phyloP scores from a whole-genome alignment of 2,113 vertebrate species.

The Macquaria ambigua region DNA sequence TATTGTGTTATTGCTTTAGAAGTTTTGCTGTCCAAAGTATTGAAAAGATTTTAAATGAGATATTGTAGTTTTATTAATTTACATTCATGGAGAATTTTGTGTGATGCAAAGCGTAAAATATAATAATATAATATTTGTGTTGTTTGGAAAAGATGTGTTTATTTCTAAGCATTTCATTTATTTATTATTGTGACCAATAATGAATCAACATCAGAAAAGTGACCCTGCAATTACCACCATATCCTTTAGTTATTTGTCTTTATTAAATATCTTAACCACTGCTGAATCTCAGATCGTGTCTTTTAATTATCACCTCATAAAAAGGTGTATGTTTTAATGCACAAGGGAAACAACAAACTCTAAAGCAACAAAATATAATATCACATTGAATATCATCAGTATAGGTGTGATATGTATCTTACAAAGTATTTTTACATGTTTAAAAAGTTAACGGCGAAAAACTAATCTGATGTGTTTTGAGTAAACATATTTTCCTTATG shows the following conservation, averaged over 20 bases:
- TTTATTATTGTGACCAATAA: slow-evolving; percentile 45
- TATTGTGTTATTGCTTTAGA: not conserved
- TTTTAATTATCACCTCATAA: slow-evolving; percentile 94
- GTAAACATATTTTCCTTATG: not conserved
- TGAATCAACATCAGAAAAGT: slow-evolving; percentile 55
- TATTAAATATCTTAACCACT: slow-evolving; percentile 79
- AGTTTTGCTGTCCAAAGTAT: too few relatives aligned
- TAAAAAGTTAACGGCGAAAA: not conserved
- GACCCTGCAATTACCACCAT: slow-evolving; percentile 51
- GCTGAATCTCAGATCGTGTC: slow-evolving; percentile 84
- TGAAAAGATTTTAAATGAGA: not conserved
- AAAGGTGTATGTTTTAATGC: slow-evolving; percentile 36
- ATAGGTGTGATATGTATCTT: not conserved
- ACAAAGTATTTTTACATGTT: not conserved
- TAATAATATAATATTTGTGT: too few relatives aligned
- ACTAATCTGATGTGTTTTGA: not conserved
- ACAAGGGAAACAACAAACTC: not conserved
- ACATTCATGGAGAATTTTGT: not conserved
- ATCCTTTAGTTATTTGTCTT: slow-evolving; percentile 80
- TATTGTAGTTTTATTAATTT: not conserved
- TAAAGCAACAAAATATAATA: not conserved
- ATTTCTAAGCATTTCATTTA: not conserved
- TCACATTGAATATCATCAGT: not conserved
- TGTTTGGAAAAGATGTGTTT: not conserved
- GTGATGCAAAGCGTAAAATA: not conserved